A percentile compares a stretch with the other conserved stretches of the same genome.
Evolutionary conservation across 2,888 invertebrate genomes (phyloP).

Genomic region (Hermaeophaga mercurialis): DNA sequence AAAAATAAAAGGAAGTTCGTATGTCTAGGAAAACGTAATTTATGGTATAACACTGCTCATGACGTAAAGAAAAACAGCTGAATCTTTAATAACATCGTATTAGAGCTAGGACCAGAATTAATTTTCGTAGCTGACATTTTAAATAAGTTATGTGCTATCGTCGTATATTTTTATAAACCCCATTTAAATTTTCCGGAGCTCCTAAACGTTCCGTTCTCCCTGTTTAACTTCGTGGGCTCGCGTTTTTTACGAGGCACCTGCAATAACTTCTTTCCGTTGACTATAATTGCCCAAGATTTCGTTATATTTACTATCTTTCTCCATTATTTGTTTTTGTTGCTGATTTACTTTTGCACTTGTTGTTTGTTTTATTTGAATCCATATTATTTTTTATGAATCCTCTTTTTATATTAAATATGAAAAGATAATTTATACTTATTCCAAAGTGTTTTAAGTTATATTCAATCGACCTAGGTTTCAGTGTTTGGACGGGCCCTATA

Average conservation of each 20-base stretch:
- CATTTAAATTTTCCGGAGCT: constrained; percentile 47
- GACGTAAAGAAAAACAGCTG: constrained; percentile 48
- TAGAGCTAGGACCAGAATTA: constrained; percentile 51
- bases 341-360: too few relatives aligned
- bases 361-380: too few relatives aligned
- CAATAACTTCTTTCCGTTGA: constrained; percentile 19
- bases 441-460: too few relatives aligned
- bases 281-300: too few relatives aligned
- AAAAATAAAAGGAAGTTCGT: constrained; percentile 19
- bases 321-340: too few relatives aligned
- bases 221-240: constrained; percentile 36
- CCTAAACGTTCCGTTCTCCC: constrained; percentile 38
- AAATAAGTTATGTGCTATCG: constrained; percentile 54
- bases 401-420: too few relatives aligned
- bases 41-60: constrained; percentile 48
- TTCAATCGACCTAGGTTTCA: too few relatives aligned
- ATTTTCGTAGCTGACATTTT: constrained; percentile 54
- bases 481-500: too few relatives aligned
- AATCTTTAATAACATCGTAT: constrained; percentile 50
- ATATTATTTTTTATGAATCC: too few relatives aligned
- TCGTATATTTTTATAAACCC: constrained; percentile 55
- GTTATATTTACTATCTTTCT: too few relatives aligned
- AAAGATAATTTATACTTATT: too few relatives aligned
- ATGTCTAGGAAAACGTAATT: constrained; percentile 42
- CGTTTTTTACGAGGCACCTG: constrained; percentile 19